phyloP scores from a whole-genome alignment of 1,140 invertebrate genomes.

The Drosophila miranda region DNA sequence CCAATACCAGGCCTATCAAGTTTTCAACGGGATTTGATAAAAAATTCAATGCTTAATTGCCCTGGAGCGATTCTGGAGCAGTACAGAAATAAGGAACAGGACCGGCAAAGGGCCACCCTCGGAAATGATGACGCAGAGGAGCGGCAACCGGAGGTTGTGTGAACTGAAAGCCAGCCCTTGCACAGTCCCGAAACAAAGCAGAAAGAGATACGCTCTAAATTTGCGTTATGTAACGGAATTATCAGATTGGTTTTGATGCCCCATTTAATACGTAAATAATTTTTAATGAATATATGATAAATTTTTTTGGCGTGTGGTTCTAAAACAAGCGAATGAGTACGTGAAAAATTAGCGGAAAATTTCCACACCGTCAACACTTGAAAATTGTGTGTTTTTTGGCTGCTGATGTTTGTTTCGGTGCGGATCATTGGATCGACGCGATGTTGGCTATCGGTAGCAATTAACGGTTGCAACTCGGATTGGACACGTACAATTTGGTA shows the following conservation, averaged over 20 bases:
- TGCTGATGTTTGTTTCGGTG: constrained; percentile 14
- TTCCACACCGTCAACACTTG: constrained; percentile 58
- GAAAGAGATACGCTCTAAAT: constrained; percentile 67
- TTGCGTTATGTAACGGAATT: constrained; percentile 82
- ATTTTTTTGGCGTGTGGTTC: constrained; percentile 48
- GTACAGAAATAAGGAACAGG: constrained; percentile 2
- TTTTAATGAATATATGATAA: constrained; percentile 78
- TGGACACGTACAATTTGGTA: neutral
- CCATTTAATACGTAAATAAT: constrained; percentile 71
- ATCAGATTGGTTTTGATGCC: constrained; percentile 76
- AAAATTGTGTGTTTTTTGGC: constrained; percentile 44
- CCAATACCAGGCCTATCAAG: constrained; percentile 56
- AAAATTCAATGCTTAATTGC: constrained; percentile 59
- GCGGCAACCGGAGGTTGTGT: constrained; percentile 8
- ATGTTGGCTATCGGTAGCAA: constrained; percentile 2
- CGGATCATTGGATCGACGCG: neutral
- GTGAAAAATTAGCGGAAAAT: constrained; percentile 73
- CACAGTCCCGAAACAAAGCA: constrained; percentile 3
- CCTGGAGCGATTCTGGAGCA: constrained; percentile 6
- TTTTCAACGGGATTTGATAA: constrained; percentile 60
- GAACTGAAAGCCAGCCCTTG: constrained; percentile 17
- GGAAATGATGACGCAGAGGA: constrained; percentile 2
- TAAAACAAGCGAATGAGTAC: constrained; percentile 53
- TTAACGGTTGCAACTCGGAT: constrained; percentile 19
- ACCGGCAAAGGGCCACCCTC: constrained; percentile 3